Conservation (phyloP, 2,797 vertebrate genomes). For the Podargus strigoides region DNA sequence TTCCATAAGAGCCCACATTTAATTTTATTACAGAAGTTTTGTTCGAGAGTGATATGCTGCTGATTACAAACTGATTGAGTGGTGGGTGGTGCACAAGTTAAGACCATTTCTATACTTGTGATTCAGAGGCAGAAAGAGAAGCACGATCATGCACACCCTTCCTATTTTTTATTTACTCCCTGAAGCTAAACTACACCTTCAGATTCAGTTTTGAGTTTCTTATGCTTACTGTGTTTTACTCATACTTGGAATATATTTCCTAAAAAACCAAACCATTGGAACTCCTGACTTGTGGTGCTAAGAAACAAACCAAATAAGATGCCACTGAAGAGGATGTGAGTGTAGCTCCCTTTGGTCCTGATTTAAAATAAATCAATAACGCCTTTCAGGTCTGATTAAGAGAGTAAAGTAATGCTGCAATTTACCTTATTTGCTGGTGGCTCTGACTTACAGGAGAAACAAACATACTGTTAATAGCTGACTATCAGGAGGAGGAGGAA, state of each 20-base stretch:
- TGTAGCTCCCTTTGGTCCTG: neutral
- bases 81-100: neutral
- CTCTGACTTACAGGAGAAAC: neutral
- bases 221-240: neutral
- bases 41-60: neutral
- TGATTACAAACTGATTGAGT: neutral
- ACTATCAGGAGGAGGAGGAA: neutral
- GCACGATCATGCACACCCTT: rapidly evolving
- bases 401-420: neutral
- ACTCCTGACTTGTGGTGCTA: neutral
- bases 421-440: neutral
- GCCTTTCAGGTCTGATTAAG: neutral
- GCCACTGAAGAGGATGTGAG: neutral
- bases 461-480: neutral
- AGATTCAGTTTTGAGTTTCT: neutral
- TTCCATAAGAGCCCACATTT: neutral
- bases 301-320: neutral
- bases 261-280: neutral
- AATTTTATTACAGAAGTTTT: neutral
- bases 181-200: neutral
- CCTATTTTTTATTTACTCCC: neutral
- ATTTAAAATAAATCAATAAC: neutral
- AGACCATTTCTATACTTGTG: neutral
- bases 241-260: neutral
- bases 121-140: neutral